Evolutionary conservation across 2,797 vertebrate species (phyloP), one percentile per base, ranked within the genome.

Genomic region (Eutrigla gurnardus): DNA sequence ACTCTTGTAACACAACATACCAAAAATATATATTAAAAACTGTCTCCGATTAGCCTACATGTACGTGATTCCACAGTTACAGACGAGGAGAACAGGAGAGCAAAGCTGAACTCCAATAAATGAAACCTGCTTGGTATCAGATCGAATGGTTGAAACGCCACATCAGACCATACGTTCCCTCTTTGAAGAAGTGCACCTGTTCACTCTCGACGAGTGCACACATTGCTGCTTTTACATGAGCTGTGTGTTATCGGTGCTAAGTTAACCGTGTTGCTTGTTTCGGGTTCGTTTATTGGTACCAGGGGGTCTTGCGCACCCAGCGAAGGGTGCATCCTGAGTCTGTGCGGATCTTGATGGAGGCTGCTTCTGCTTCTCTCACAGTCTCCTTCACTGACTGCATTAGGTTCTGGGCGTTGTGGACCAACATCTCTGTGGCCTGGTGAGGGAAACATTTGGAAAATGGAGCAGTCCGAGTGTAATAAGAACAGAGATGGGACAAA

Each of bases 341-440:
- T 70, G 98, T 99, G 91, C 98, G 96, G 79, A 99, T 99, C 94
- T 98, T 99, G 88, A 99, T 99, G 74, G 98, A 99, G 15, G 98
- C 98, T 6, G 98, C 98, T 88, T 99, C 98, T 17, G 98, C 98
- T 91, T 99, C 98, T 91, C 98, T 93, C 77, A 99, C 98, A 0
- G 98, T 99, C 94, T 99, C 98, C 94, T 99, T 99, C 84, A 99
- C 98, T 0, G 98, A 99, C 92, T 98, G 98, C 98, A 99, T 99
- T 73, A 99, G 95, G 89, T 99, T 99, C 95, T 99, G 98, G 39
- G 98, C 98, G 0, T 99, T 99, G 63, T 99, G 98, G 78, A 99
- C 98, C 94, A 99, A 86, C 98, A 99, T 99, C 76, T 99, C 98
- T 0, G 98, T 99, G 81, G 98, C 98, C 98, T 99, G 93, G 36